Conservation (phyloP, 2,113 vertebrate species). For the Scomber scombrus region DNA sequence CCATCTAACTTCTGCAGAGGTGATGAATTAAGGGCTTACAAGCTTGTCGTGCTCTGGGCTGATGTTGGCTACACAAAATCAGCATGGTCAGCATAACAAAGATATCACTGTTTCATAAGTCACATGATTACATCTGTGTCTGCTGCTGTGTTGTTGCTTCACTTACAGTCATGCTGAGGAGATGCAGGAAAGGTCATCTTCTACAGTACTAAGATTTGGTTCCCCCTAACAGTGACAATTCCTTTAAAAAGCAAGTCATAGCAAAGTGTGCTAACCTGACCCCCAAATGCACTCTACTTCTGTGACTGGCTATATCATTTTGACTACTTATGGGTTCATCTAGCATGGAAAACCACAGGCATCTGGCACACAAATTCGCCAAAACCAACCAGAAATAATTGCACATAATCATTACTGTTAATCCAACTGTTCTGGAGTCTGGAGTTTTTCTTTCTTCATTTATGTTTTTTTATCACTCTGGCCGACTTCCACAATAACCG, state of each 20-base stretch:
- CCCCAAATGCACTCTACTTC: neutral
- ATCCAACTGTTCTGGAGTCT: neutral
- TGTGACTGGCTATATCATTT: slow-evolving; percentile 5
- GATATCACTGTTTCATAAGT: slow-evolving; percentile 1
- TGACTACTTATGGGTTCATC: neutral
- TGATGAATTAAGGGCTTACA: slow-evolving; percentile 17
- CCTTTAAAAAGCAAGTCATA: slow-evolving; percentile 16
- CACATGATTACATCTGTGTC: neutral
- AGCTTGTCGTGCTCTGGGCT: neutral
- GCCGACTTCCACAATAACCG: slow-evolving; percentile 5
- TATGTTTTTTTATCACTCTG: neutral
- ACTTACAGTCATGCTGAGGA: neutral
- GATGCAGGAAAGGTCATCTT: neutral
- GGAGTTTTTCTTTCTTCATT: slow-evolving; percentile 19
- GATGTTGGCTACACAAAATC: neutral
- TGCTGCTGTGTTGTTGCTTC: neutral
- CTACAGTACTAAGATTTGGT: neutral
- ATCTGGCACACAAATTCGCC: slow-evolving; percentile 11
- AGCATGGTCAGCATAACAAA: slow-evolving; percentile 19
- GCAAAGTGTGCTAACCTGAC: slow-evolving; percentile 14
- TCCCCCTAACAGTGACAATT: neutral
- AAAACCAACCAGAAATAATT: slow-evolving; percentile 10
- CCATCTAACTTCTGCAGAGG: neutral
- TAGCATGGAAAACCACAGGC: slow-evolving; percentile 18
- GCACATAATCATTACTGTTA: slow-evolving; percentile 2